These are phyloP conservation scores for Eudyptes chrysolophus DNA, from an alignment of 2,113 vertebrate species.

Conservation along the genomic window DNA sequence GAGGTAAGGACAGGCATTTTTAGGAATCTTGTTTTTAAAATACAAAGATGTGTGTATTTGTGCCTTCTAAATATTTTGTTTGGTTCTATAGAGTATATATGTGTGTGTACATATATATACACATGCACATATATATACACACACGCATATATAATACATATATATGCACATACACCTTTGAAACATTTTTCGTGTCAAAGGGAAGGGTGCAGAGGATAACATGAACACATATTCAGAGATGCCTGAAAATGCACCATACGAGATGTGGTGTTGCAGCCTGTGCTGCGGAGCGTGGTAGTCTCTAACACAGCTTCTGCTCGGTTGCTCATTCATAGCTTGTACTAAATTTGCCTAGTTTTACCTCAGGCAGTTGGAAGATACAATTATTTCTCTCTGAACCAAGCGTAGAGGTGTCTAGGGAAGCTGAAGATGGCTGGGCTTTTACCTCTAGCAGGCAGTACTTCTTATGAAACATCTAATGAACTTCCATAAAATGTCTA, in stretches of 20 bases:
- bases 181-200: background rate
- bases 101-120: background rate
- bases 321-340: background rate
- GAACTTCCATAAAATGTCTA: background rate
- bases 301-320: background rate
- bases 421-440: background rate
- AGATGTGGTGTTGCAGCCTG: background rate
- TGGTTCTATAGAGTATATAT: background rate
- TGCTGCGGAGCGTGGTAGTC: accelerated
- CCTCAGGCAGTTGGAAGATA: background rate
- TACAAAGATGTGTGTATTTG: background rate
- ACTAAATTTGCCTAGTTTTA: background rate
- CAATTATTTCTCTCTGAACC: background rate
- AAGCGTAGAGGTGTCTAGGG: background rate
- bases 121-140: background rate
- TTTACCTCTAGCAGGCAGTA: background rate
- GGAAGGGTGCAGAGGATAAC: background rate
- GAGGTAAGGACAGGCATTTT: background rate
- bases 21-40: background rate
- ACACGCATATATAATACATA: too few species aligned
- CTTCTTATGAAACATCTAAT: background rate
- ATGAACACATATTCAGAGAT: background rate
- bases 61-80: background rate
- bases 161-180: background rate
- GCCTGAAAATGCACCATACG: accelerated